These are phyloP conservation scores for Anthonomus grandis DNA, from an alignment of 1,140 invertebrate genomes.

Conservation along the genomic window DNA sequence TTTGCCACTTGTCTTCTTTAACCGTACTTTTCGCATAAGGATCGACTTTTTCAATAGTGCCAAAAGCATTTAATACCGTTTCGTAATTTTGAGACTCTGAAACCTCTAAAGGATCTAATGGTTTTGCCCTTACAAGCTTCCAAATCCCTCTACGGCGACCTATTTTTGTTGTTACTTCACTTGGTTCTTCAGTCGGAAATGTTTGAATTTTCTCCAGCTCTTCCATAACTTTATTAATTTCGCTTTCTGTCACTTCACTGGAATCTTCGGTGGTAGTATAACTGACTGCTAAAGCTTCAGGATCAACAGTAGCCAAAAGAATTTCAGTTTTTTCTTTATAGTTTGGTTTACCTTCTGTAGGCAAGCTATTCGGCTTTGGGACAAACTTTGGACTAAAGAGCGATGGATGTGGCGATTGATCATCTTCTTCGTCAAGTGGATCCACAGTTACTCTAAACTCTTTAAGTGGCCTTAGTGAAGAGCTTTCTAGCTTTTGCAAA, in stretches of 20 bases:
- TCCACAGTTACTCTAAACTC: conserved; percentile 45
- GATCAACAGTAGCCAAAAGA: not conserved
- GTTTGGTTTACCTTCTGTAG: conserved; percentile 2
- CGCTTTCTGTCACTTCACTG: conserved; percentile 1
- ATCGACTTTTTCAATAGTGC: conserved; percentile 26
- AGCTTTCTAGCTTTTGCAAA: conserved; percentile 31
- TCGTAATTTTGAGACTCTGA: conserved; percentile 62
- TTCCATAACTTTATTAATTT: conserved; percentile 19
- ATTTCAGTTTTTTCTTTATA: not conserved
- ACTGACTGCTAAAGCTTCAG: conserved; percentile 11
- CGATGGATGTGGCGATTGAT: conserved; percentile 43
- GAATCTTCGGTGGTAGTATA: not conserved
- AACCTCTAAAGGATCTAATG: conserved; percentile 61
- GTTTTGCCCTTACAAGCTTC: conserved; percentile 60
- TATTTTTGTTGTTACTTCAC: conserved; percentile 42
- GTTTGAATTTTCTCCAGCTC: conserved; percentile 7
- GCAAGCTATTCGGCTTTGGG: conserved; percentile 1
- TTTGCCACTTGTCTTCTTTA: not conserved
- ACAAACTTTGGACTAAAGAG: conserved; percentile 33
- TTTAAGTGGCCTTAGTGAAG: conserved; percentile 21
- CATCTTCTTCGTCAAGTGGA: conserved; percentile 32
- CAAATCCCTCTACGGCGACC: conserved; percentile 59
- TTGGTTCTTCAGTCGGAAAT: conserved; percentile 1
- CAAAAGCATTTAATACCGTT: conserved; percentile 33
- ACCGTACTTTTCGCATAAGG: not conserved